Base-by-base conservation (phyloP, 2,113 vertebrate species). In the Oryzias javanicus region DNA sequence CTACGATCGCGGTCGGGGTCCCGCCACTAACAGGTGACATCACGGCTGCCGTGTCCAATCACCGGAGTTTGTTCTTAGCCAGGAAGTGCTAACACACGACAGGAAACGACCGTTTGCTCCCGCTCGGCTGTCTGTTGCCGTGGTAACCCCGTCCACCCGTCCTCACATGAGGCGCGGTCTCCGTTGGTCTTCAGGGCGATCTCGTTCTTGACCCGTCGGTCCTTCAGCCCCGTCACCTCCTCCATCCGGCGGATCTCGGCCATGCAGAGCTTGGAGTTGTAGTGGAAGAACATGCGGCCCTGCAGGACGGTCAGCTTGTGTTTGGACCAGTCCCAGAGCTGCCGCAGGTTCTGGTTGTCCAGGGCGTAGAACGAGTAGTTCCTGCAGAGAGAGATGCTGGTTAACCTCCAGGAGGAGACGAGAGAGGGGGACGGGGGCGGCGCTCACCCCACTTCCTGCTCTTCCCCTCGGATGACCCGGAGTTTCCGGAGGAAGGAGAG, bases 311-410 rank as follows among this genome's bases (percentile, higher is more conserved):
- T 94, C 76, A 98, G 92, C 76, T 95, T 96, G 91, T 99, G 97
- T 48, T 98, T 97, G 83, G 88, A 93, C 97, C 97, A 99, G 66
- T 98, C 96, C 97, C 97, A 99, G 10, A 99, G 94, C 63, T 98
- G 96, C n/a, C 95, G 89, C 44, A 99, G 89, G 70, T 98, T 98
- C 90, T 96, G 94, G 90, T 98, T 99, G 87, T 99, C 97, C 87
- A 98, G 83, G 14, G 95, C 96, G 4, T 97, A 97, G 89, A 99
- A 99, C 0, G 97, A 96, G 0, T 94, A 97, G 86, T 96, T 98
- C 74, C 97, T 99, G 62, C 57, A 68, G 64, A 60, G 45, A 35
- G 12, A 35, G 2, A 12, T 35, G 8, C 35, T 2, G 2, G 35
- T 35, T 35, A 35, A 35, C 35, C 35, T 12, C 12, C 10, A 12